phyloP scores from a whole-genome alignment of 1,140 invertebrate genomes.

The Caenorhabditis brenneri region DNA sequence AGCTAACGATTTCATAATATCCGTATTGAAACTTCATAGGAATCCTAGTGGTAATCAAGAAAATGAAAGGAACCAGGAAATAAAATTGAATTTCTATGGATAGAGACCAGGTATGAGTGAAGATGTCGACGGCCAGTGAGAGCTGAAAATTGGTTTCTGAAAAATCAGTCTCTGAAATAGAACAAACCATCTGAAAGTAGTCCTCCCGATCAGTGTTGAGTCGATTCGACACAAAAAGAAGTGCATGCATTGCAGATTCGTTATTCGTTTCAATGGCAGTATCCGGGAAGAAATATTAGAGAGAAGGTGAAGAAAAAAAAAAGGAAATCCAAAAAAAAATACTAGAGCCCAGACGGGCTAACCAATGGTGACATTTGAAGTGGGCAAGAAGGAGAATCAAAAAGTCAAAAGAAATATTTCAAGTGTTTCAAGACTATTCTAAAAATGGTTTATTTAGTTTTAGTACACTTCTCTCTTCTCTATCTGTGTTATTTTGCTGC shows the following conservation, averaged over 20 bases:
- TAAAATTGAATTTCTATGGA: slow-evolving; percentile 42
- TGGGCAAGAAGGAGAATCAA: no score
- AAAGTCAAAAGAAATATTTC: no score
- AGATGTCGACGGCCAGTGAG: not conserved
- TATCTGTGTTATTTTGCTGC: no score
- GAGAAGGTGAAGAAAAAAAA: not conserved
- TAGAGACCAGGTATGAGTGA: slow-evolving; percentile 38
- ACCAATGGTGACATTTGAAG: no score
- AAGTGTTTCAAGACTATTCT: no score
- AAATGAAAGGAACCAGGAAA: slow-evolving; percentile 25
- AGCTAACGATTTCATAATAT: no score
- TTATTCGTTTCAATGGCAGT: not conserved
- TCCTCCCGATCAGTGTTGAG: not conserved
- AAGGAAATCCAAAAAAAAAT: no score
- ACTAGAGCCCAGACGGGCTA: no score
- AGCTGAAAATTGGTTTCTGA: not conserved
- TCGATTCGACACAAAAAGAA: not conserved
- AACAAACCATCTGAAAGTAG: not conserved
- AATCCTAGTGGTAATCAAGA: not conserved
- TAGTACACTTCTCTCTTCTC: no score
- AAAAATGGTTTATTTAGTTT: no score
- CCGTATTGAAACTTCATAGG: not conserved
- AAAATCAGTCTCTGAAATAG: not conserved
- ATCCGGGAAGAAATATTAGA: not conserved
- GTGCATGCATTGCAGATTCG: not conserved